These are phyloP conservation scores for Acronicta aceris DNA, from an alignment of 2,888 invertebrate species.

Conservation along the genomic window DNA sequence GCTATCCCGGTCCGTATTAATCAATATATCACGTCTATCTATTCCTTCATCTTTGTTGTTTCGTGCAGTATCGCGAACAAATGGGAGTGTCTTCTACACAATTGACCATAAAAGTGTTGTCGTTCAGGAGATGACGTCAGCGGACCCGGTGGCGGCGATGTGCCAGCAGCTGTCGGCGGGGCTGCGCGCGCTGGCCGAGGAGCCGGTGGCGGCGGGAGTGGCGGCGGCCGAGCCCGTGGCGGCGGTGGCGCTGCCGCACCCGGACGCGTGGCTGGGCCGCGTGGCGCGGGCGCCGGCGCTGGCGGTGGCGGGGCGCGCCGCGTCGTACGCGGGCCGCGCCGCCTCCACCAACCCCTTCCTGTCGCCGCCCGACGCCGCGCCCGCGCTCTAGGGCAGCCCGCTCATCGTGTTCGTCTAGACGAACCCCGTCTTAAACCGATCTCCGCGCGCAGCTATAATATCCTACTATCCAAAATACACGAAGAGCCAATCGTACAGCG, in stretches of 20 bases:
- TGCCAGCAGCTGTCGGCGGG: constrained; percentile 94
- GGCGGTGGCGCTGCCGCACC: constrained; percentile 90
- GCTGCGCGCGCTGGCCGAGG: constrained; percentile 92
- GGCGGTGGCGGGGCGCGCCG: constrained; percentile 65
- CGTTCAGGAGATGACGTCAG: constrained; percentile 27
- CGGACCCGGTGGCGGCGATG: constrained; percentile 92
- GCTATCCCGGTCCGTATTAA: no score
- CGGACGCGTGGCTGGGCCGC: constrained; percentile 95
- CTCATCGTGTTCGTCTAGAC: constrained; percentile 37
- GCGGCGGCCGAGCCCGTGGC: constrained; percentile 66
- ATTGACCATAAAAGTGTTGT: not conserved
- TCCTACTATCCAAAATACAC: constrained; percentile 7
- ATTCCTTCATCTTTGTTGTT: no score
- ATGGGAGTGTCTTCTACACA: no score
- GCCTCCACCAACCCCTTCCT: constrained; percentile 66
- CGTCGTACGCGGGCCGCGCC: constrained; percentile 42
- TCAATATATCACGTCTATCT: no score
- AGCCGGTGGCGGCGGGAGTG: constrained; percentile 64
- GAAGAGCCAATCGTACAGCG: constrained; percentile 18
- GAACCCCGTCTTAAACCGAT: constrained; percentile 5
- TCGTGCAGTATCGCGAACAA: no score
- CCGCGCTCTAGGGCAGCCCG: constrained; percentile 44
- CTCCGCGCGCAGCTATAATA: constrained; percentile 10
- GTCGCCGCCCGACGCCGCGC: constrained; percentile 42
- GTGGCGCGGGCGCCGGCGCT: constrained; percentile 87